Evolutionary conservation across 2,888 invertebrate species (phyloP), one percentile per base, ranked within the genome.

Genomic region (Acronicta alni): DNA sequence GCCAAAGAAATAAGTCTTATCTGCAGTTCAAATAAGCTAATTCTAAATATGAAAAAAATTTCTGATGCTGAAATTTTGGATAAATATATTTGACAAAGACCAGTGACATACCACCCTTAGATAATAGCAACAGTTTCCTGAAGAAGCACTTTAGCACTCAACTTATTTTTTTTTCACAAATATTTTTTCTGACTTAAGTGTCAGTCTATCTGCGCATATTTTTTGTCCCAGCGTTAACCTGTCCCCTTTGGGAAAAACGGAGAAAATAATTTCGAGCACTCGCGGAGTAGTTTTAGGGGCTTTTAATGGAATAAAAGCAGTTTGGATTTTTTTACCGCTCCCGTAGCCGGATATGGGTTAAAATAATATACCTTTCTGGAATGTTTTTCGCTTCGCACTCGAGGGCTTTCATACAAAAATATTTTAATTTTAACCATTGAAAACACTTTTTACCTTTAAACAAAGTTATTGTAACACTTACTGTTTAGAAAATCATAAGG

Each of bases 291-390:
- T 80, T 77, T 72, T 70, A 48, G 58, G 48, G 39, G 63, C 58
- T 62, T 67, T 57, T 66, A 75, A 75, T 62, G 63, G 56, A 63
- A 76, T 79, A 79, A 71, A 75, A 61, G 60, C 53, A 47, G 62
- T 52, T 66, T 43, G 17, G 38, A 37, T 39, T 74, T 68, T 73
- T 63, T 58, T 10, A 17, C 47, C 12, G 15, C n/a, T 12, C 30
- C 26, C 15, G 17, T 26, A 5, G 32, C 35, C 26, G 51, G 45
- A 63, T 57, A 58, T 66, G 51, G 51, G 58, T 59, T 45, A 47
- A 70, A 74, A 77, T 67, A 70, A 61, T 60, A 62, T 56, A 48
- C 48, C 20, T 35, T 30, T 12, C 35, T 42, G 16, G 69, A 76
- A 66, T 66, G 23, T 57, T 70, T 66, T 59, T 42, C 18, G 23